These are phyloP conservation scores for Malurus melanocephalus DNA, from an alignment of 2,113 vertebrate genomes.

Conservation along the genomic window DNA sequence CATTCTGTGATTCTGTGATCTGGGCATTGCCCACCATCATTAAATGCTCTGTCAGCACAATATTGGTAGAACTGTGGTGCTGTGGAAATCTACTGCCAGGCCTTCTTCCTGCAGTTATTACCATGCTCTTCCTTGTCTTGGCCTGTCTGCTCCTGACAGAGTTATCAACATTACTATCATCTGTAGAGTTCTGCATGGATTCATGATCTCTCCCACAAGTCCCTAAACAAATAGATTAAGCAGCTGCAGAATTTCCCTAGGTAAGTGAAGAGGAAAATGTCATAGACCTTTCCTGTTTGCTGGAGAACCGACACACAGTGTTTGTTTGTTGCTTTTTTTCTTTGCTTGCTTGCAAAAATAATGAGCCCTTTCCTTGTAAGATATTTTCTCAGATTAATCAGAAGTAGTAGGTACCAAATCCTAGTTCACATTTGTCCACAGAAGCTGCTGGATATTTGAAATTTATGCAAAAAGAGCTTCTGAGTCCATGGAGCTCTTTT, in stretches of 20 bases:
- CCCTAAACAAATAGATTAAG: background rate
- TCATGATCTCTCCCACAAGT: background rate
- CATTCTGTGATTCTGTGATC: background rate
- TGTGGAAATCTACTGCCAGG: background rate
- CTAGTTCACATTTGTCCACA: background rate
- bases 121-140: background rate
- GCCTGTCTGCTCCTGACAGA: background rate
- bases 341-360: background rate
- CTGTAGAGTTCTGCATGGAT: background rate
- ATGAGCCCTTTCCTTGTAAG: background rate
- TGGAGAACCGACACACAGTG: background rate
- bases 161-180: background rate
- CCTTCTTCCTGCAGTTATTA: background rate
- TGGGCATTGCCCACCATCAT: background rate
- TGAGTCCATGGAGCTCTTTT: background rate
- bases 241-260: background rate
- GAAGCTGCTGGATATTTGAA: background rate
- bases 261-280: background rate
- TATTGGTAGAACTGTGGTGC: accelerated
- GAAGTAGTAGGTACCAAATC: background rate
- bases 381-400: background rate
- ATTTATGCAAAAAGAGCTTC: background rate
- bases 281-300: background rate
- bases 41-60: background rate
- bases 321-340: background rate